Percentiles rank a stretch among this genome's conserved stretches.
phyloP scores from a whole-genome alignment of 2,113 vertebrate species.

The Accipiter cooperii region DNA sequence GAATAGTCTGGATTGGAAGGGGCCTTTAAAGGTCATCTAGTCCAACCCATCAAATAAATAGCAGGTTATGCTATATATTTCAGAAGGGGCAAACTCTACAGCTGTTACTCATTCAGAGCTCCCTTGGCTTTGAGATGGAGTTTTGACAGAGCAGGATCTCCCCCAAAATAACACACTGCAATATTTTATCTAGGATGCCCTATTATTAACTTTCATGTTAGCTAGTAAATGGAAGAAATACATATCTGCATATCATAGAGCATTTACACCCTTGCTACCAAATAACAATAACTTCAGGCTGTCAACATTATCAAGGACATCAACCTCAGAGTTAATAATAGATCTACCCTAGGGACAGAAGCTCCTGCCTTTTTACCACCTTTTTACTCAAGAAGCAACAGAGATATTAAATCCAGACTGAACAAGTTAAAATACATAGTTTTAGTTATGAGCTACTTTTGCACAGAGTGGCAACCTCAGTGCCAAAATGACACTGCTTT shows the following conservation, averaged over 20 bases:
- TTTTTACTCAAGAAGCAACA: background rate
- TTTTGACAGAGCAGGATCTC: background rate
- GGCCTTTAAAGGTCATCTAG: background rate
- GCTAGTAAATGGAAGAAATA: background rate
- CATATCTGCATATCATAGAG: background rate
- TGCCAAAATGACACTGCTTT: background rate
- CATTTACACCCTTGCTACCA: background rate
- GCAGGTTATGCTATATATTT: background rate
- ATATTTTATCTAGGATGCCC: background rate
- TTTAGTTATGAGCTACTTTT: background rate
- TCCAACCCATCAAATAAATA: background rate
- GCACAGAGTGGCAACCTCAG: background rate
- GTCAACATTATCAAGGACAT: background rate
- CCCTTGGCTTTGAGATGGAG: background rate
- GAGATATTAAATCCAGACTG: background rate
- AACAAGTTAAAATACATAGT: background rate
- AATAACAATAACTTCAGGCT: background rate
- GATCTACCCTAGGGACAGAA: background rate
- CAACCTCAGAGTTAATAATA: conserved; percentile 14
- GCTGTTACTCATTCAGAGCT: background rate
- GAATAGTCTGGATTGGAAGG: background rate
- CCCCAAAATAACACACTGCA: background rate
- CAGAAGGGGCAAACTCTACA: background rate
- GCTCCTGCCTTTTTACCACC: background rate
- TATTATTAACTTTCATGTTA: background rate